phyloP scores from a whole-genome alignment of 2,888 invertebrate genomes.

The Temnothorax rugatulus region DNA sequence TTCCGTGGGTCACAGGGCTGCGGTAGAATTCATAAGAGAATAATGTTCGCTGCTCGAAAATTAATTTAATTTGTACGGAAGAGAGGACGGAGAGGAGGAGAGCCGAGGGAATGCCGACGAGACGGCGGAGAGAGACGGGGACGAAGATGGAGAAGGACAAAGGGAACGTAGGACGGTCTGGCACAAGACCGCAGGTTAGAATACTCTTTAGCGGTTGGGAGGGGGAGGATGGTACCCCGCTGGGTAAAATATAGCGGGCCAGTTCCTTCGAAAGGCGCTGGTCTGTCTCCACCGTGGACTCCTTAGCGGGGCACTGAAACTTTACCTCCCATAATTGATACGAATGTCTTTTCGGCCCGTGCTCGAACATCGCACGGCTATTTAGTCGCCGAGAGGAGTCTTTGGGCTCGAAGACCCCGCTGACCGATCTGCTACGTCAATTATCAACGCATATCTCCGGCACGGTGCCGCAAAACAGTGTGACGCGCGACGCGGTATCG shows the following conservation, averaged over 20 bases:
- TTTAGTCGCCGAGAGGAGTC: conserved; percentile 74
- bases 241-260: conserved; percentile 86
- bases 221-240: conserved; percentile 80
- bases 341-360: conserved; percentile 84
- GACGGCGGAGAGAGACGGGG: conserved; percentile 18
- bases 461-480: conserved; percentile 17
- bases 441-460: conserved; percentile 75
- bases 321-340: conserved; percentile 85
- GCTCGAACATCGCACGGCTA: conserved; percentile 82
- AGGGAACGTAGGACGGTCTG: conserved; percentile 60
- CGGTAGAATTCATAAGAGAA: conserved; percentile 83
- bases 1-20: conserved; percentile 76
- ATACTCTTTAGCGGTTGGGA: conserved; percentile 61
- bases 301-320: conserved; percentile 81
- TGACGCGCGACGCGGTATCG: background rate
- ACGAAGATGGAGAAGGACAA: conserved; percentile 38
- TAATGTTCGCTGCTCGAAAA: conserved; percentile 82
- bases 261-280: conserved; percentile 83
- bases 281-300: conserved; percentile 82
- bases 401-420: conserved; percentile 41
- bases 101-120: conserved; percentile 49
- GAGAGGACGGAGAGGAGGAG: conserved; percentile 58
- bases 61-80: conserved; percentile 85
- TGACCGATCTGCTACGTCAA: conserved; percentile 77
- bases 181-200: conserved; percentile 74